These are phyloP conservation scores for Grallaria varia DNA, from an alignment of 2,113 vertebrate species.

Conservation along the genomic window DNA sequence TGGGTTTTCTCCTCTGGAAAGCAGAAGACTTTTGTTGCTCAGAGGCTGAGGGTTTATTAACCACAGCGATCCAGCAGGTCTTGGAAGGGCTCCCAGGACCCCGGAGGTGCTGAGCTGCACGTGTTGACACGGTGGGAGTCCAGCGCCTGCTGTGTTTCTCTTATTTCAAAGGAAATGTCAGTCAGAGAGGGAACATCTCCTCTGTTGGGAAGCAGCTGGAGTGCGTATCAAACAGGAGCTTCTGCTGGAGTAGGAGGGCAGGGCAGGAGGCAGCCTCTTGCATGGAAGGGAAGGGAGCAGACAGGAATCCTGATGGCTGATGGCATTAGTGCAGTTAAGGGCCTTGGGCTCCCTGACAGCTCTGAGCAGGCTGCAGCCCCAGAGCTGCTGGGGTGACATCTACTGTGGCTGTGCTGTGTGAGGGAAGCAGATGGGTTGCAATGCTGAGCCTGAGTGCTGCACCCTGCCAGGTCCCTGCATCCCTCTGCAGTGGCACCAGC, in stretches of 20 bases:
- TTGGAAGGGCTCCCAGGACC: slow-evolving; percentile 71
- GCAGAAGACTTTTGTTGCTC: slow-evolving; percentile 55
- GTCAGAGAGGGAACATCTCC: background rate
- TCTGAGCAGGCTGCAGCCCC: background rate
- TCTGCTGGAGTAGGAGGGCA: background rate
- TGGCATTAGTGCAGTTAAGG: background rate
- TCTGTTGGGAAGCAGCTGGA: background rate
- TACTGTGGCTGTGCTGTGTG: background rate
- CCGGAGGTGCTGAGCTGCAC: slow-evolving; percentile 60
- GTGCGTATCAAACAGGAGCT: background rate
- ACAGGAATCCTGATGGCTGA: background rate
- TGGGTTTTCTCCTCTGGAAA: background rate
- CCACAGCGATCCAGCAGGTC: slow-evolving; percentile 43
- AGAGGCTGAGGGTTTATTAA: slow-evolving; percentile 71
- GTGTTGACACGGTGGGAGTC: background rate
- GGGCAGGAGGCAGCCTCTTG: background rate
- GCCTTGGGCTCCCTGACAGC: background rate
- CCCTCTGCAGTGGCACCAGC: background rate
- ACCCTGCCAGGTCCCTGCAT: background rate
- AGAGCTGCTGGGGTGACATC: background rate
- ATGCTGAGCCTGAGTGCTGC: background rate
- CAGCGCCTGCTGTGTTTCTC: background rate
- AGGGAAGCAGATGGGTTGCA: rapidly evolving
- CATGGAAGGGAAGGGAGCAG: background rate
- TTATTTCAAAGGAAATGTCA: slow-evolving; percentile 42